phyloP scores from a whole-genome alignment of 2,888 invertebrate species.

The Amphipyra tragopoginis region DNA sequence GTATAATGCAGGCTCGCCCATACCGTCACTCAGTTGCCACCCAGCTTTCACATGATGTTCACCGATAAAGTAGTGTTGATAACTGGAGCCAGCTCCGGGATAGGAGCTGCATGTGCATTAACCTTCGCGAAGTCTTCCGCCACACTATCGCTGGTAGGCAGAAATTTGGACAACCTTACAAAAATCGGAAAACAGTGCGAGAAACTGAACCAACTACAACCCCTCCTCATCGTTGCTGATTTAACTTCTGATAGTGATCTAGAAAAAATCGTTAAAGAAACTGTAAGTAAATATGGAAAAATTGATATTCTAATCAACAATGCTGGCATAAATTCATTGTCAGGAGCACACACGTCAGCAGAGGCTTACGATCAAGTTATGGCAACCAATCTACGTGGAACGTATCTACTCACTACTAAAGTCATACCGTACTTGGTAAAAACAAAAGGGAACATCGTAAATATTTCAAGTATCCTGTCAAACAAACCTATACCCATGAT shows the following conservation, averaged over 20 bases:
- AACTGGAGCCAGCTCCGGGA: slow-evolving; percentile 83
- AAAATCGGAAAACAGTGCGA: slow-evolving; percentile 72
- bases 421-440: slow-evolving; percentile 70
- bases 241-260: slow-evolving; percentile 72
- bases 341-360: slow-evolving; percentile 64
- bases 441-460: slow-evolving; percentile 78
- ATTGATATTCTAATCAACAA: slow-evolving; percentile 80
- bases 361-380: slow-evolving; percentile 73
- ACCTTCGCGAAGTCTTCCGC: slow-evolving; percentile 75
- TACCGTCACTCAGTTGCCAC: slow-evolving; percentile 57
- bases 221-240: slow-evolving; percentile 74
- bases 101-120: slow-evolving; percentile 78
- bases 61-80: slow-evolving; percentile 78
- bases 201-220: slow-evolving; percentile 66
- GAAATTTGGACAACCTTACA: slow-evolving; percentile 74
- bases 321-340: slow-evolving; percentile 72
- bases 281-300: slow-evolving; percentile 68
- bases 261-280: slow-evolving; percentile 70
- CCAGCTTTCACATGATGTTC: slow-evolving; percentile 70
- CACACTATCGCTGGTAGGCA: slow-evolving; percentile 72
- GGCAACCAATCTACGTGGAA: slow-evolving; percentile 77
- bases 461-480: slow-evolving; percentile 77
- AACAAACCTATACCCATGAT: slow-evolving; percentile 68
- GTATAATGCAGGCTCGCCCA: slow-evolving; percentile 54
- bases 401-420: slow-evolving; percentile 72